phyloP scores from a whole-genome alignment of 2,888 invertebrate species.

The Epiblema foenella region DNA sequence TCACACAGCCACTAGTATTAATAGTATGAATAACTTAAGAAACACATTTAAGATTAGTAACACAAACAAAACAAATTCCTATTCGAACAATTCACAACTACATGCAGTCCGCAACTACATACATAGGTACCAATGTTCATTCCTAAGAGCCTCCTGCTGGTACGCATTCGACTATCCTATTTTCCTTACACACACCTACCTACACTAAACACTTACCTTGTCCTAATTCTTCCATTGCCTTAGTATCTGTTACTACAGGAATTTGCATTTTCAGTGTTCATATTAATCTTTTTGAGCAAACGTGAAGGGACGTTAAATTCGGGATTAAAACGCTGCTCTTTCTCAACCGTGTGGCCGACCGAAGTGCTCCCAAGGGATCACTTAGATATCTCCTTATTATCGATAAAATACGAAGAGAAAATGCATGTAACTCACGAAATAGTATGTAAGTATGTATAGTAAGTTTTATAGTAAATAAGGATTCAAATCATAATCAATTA shows the following conservation, averaged over 20 bases:
- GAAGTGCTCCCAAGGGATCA: slow-evolving; percentile 23
- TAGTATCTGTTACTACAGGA: no score
- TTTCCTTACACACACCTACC: neutral
- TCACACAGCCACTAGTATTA: no score
- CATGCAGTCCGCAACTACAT: no score
- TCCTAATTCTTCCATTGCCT: neutral
- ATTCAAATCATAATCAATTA: slow-evolving; percentile 13
- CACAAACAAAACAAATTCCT: no score
- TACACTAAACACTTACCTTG: no score
- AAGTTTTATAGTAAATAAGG: neutral
- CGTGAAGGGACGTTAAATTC: slow-evolving; percentile 25
- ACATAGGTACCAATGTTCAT: no score
- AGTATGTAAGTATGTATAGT: neutral
- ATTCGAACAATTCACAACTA: no score
- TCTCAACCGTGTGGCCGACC: slow-evolving; percentile 19
- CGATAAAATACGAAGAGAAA: slow-evolving; percentile 14
- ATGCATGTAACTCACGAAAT: neutral
- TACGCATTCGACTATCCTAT: no score
- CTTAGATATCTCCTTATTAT: slow-evolving; percentile 29
- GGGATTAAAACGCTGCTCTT: slow-evolving; percentile 3
- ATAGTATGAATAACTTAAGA: no score
- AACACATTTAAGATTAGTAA: no score
- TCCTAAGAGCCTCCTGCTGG: no score
- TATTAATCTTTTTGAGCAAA: neutral
- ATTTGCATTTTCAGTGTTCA: neutral